Evolutionary conservation across 35 echinoderm and acorn worm genomes (phyloP).

Genomic region (Anneissia japonica): DNA sequence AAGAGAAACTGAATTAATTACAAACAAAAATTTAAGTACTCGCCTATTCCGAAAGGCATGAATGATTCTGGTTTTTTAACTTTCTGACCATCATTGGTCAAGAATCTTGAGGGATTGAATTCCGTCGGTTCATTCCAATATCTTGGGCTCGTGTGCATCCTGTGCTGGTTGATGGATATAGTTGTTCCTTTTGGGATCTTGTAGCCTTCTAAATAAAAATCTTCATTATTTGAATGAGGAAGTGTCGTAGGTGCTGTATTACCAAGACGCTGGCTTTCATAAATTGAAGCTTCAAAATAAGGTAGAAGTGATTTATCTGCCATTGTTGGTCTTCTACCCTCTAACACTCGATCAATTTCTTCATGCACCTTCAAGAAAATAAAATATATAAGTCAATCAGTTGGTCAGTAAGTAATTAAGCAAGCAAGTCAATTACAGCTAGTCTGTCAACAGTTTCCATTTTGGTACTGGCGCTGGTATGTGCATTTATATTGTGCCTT

Average conservation of each 20-base stretch:
- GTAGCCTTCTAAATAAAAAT: neutral
- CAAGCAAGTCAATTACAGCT: too few relatives aligned
- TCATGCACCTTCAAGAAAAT: too few relatives aligned
- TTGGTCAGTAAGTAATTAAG: too few relatives aligned
- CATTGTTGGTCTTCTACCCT: neutral
- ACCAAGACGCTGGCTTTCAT: neutral
- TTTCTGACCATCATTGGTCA: conserved; percentile 40
- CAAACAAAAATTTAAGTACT: neutral
- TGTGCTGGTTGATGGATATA: conserved; percentile 60
- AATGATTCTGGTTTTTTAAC: conserved; percentile 42
- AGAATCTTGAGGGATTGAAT: conserved; percentile 74
- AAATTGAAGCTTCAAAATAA: neutral
- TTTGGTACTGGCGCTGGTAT: too few relatives aligned
- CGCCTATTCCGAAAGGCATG: conserved; percentile 82
- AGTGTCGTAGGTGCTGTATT: neutral
- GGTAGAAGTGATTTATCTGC: neutral
- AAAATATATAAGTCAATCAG: too few relatives aligned
- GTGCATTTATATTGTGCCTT: too few relatives aligned
- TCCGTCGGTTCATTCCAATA: conserved; percentile 56
- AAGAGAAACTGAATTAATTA: too few relatives aligned
- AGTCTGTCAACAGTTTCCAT: too few relatives aligned
- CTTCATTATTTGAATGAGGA: neutral
- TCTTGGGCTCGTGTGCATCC: conserved; percentile 46
- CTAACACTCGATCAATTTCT: too few relatives aligned
- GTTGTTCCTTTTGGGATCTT: neutral